Percentiles rank a stretch among this genome's conserved stretches.
Evolutionary conservation across 2,113 vertebrate species (phyloP).

Genomic region (Anolis carolinensis): DNA sequence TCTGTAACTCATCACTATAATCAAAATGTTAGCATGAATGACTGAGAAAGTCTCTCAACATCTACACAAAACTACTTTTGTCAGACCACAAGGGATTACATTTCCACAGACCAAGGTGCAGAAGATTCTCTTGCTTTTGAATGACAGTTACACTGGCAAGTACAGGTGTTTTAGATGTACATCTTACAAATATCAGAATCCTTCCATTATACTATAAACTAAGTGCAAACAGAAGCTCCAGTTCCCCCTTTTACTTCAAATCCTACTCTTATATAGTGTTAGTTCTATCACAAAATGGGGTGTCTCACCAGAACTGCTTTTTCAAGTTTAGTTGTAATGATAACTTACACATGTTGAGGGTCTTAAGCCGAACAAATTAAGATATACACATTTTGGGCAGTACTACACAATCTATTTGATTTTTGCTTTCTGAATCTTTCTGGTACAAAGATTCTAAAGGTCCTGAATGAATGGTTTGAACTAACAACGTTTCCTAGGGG

Average conservation of each 20-base stretch:
- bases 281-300: neutral
- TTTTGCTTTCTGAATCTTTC: neutral
- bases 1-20: slow-evolving; percentile 66
- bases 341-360: neutral
- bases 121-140: slow-evolving; percentile 47
- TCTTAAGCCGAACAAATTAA: neutral
- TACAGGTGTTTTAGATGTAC: slow-evolving; percentile 35
- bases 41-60: slow-evolving; percentile 60
- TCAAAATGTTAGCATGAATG: slow-evolving; percentile 68
- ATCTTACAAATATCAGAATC: slow-evolving; percentile 38
- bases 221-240: slow-evolving; percentile 10
- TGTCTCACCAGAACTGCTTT: neutral
- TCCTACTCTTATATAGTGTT: neutral
- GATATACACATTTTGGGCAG: neutral
- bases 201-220: slow-evolving; percentile 35
- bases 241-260: neutral
- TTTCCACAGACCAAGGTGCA: slow-evolving; percentile 42
- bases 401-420: neutral
- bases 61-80: slow-evolving; percentile 53
- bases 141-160: slow-evolving; percentile 53
- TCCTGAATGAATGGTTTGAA: neutral
- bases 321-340: neutral
- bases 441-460: neutral
- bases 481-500: neutral
- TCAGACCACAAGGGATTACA: slow-evolving; percentile 50